Percentiles rank a stretch among this genome's conserved stretches.
Evolutionary conservation across 1,140 invertebrate species (phyloP).

Genomic region (Hermetia illucens): DNA sequence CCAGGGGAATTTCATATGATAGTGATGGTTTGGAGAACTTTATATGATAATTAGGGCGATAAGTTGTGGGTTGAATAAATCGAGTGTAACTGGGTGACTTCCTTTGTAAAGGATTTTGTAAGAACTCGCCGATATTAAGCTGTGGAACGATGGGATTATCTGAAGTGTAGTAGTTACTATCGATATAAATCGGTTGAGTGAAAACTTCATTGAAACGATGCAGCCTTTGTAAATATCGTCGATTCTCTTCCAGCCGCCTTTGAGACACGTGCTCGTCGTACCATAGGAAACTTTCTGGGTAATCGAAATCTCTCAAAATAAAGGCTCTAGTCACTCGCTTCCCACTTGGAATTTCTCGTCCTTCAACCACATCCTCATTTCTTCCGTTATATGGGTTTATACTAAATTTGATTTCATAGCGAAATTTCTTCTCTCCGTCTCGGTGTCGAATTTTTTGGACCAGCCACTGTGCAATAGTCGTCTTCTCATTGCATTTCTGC

Average conservation of each 20-base stretch:
- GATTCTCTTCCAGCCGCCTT: not conserved
- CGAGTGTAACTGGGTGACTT: not conserved
- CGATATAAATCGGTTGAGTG: not conserved
- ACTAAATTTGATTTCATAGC: conserved; percentile 48
- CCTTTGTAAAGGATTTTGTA: conserved; percentile 4
- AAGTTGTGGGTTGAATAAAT: conserved; percentile 16
- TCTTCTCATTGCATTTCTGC: conserved; percentile 20
- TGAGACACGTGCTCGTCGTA: not conserved
- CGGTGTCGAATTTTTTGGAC: conserved; percentile 45
- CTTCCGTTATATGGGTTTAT: conserved; percentile 32
- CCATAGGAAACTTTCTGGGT: conserved; percentile 19
- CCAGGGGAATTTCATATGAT: too few species aligned
- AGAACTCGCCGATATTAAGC: conserved; percentile 25
- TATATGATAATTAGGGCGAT: conserved; percentile 10
- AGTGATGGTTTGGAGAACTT: not conserved
- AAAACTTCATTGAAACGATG: not conserved
- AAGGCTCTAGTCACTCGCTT: conserved; percentile 12
- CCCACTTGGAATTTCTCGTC: not conserved
- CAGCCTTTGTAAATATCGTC: not conserved
- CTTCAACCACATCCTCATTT: not conserved
- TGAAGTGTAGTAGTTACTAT: not conserved
- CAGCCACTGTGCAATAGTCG: conserved; percentile 41
- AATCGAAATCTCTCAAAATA: conserved; percentile 25
- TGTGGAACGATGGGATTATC: conserved; percentile 7
- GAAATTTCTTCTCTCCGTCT: conserved; percentile 34